Evolutionary conservation across 2,113 vertebrate species (phyloP).

Genomic region (Platichthys flesus): DNA sequence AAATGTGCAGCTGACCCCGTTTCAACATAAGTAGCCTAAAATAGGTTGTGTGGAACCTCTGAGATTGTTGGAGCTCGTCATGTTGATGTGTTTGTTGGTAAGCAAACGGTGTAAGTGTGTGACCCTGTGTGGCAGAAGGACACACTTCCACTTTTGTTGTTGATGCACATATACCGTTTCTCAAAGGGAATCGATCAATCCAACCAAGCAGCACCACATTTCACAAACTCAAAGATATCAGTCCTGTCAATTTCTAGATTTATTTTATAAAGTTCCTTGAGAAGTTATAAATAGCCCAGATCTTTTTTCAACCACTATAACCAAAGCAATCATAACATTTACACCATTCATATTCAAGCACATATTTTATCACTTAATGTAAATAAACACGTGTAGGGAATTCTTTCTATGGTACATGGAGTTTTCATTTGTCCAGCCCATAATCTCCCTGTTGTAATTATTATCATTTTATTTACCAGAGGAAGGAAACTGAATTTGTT

Average conservation of each 20-base stretch:
- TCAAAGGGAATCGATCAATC: too few species aligned
- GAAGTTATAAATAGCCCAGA: too few species aligned
- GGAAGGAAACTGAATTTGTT: not conserved
- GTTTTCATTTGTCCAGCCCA: too few species aligned
- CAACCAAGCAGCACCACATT: too few species aligned
- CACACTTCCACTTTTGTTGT: too few species aligned
- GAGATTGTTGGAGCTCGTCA: conserved; percentile 33
- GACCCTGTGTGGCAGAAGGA: not conserved
- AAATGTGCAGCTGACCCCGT: conserved; percentile 75
- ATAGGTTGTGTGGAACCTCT: conserved; percentile 51
- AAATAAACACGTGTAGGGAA: too few species aligned
- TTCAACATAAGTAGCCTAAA: conserved; percentile 67
- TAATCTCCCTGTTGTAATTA: too few species aligned
- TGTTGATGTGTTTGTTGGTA: conserved; percentile 38
- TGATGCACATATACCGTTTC: not conserved
- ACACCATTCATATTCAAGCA: too few species aligned
- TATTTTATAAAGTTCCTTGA: too few species aligned
- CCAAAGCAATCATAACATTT: not conserved
- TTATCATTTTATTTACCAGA: not conserved
- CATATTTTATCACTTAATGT: too few species aligned
- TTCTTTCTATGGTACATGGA: too few species aligned
- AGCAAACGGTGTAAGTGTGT: not conserved
- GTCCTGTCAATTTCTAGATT: too few species aligned
- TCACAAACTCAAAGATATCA: not conserved
- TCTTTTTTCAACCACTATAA: not conserved